phyloP scores from a whole-genome alignment of 2,113 vertebrate genomes.

The Cephalopterus ornatus region DNA sequence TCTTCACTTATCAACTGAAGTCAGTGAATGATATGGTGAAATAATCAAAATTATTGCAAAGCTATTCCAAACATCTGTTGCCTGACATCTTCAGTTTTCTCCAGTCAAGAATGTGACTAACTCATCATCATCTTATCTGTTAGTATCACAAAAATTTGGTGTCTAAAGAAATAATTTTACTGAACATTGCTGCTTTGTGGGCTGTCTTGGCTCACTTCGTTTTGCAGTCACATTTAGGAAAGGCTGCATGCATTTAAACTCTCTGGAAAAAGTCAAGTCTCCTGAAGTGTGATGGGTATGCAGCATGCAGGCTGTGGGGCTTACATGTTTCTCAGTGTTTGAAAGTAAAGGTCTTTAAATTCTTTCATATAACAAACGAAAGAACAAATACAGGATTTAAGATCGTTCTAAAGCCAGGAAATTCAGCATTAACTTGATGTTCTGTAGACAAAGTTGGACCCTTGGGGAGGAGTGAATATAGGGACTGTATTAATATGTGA shows the following conservation, averaged over 20 bases:
- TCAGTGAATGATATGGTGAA: neutral
- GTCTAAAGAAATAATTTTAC: slow-evolving; percentile 26
- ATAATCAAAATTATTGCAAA: slow-evolving; percentile 38
- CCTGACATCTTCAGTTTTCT: slow-evolving; percentile 39
- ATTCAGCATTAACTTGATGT: neutral
- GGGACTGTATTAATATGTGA: neutral
- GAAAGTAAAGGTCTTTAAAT: neutral
- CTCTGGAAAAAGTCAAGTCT: neutral
- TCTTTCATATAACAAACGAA: neutral
- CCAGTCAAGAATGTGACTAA: slow-evolving; percentile 12
- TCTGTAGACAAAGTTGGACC: neutral
- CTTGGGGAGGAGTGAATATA: neutral
- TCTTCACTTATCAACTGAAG: neutral
- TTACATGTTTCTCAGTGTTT: neutral
- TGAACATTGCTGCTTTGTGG: neutral
- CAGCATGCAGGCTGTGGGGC: neutral
- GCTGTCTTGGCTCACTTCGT: slow-evolving; percentile 5
- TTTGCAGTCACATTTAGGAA: neutral
- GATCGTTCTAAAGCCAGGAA: neutral
- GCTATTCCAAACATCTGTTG: slow-evolving; percentile 43
- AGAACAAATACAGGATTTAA: neutral
- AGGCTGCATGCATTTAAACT: neutral
- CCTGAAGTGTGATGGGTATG: neutral
- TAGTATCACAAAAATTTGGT: slow-evolving; percentile 1
- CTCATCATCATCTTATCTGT: slow-evolving; percentile 22